Conservation (phyloP, 2,113 vertebrate species). For the Peromyscus polionotus region DNA sequence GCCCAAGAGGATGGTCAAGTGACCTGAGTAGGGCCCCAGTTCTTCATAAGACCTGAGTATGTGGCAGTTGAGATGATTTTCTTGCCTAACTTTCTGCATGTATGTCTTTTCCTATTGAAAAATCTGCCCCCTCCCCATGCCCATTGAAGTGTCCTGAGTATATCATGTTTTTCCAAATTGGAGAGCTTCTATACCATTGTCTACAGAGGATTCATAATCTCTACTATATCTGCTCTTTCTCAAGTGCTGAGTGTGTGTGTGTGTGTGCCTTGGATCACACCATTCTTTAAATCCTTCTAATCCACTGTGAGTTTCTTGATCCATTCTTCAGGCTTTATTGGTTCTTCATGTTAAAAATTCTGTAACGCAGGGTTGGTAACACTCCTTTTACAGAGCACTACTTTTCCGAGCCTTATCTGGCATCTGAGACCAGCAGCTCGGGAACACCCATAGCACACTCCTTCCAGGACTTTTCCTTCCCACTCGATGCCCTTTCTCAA, state of each 20-base stretch:
- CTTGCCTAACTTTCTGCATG: neutral
- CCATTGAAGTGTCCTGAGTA: neutral
- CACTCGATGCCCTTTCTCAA: neutral
- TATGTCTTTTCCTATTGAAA: neutral
- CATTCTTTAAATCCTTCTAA: conserved; percentile 18
- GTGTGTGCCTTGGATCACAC: neutral
- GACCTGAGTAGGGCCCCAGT: neutral
- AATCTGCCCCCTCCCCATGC: neutral
- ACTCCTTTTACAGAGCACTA: neutral
- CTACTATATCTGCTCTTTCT: neutral
- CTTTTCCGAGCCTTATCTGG: neutral
- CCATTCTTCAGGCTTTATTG: neutral
- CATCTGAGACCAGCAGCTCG: conserved; percentile 12
- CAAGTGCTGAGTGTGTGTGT: neutral
- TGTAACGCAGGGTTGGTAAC: neutral
- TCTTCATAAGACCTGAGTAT: neutral
- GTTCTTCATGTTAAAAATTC: neutral
- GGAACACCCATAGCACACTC: neutral
- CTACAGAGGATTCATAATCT: conserved; percentile 24
- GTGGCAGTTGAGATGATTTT: neutral
- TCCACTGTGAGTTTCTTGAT: neutral
- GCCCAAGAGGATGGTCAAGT: neutral
- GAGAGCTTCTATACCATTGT: neutral
- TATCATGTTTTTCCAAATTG: neutral
- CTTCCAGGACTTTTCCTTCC: neutral